These are phyloP conservation scores for Acrossocheilus fasciatus DNA, from an alignment of 2,797 vertebrate genomes.

Conservation along the genomic window DNA sequence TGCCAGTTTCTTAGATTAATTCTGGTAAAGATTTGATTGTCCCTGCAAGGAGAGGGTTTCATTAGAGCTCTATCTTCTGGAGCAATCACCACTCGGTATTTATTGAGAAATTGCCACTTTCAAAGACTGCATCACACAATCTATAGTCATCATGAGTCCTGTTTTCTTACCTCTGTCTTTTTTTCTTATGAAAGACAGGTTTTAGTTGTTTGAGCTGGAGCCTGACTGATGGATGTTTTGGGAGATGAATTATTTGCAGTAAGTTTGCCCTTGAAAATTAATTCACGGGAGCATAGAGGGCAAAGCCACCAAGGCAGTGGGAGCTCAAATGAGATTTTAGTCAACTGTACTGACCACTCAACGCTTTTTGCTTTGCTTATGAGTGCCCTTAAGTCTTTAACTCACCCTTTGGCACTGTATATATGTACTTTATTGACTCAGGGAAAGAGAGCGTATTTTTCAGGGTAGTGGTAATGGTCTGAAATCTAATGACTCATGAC, in stretches of 20 bases:
- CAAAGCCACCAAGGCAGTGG: conserved; percentile 58
- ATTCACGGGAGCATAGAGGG: conserved; percentile 71
- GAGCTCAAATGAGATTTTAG: conserved; percentile 67
- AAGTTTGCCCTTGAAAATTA: conserved; percentile 77
- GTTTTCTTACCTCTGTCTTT: conserved; percentile 52
- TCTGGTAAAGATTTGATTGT: conserved; percentile 57
- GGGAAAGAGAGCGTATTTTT: conserved; percentile 38
- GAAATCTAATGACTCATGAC: conserved; percentile 57
- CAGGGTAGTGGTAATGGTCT: conserved; percentile 45
- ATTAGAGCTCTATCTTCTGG: conserved; percentile 52
- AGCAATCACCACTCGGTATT: conserved; percentile 62
- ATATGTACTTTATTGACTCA: conserved; percentile 57
- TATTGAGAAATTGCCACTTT: conserved; percentile 68
- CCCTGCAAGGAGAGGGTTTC: conserved; percentile 54
- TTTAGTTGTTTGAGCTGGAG: conserved; percentile 73
- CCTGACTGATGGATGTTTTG: conserved; percentile 76
- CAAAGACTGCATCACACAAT: conserved; percentile 67
- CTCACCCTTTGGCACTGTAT: conserved; percentile 33
- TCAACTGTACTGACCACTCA: conserved; percentile 58
- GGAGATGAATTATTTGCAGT: conserved; percentile 77
- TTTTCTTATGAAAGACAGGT: conserved; percentile 68
- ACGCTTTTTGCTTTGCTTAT: conserved; percentile 56
- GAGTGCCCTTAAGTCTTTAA: conserved; percentile 50
- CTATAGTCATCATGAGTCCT: conserved; percentile 68
- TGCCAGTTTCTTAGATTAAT: conserved; percentile 41